Evolutionary conservation across 2,113 vertebrate genomes (phyloP), one percentile per base, ranked within the genome.

Genomic region (Callaeas wilsoni): DNA sequence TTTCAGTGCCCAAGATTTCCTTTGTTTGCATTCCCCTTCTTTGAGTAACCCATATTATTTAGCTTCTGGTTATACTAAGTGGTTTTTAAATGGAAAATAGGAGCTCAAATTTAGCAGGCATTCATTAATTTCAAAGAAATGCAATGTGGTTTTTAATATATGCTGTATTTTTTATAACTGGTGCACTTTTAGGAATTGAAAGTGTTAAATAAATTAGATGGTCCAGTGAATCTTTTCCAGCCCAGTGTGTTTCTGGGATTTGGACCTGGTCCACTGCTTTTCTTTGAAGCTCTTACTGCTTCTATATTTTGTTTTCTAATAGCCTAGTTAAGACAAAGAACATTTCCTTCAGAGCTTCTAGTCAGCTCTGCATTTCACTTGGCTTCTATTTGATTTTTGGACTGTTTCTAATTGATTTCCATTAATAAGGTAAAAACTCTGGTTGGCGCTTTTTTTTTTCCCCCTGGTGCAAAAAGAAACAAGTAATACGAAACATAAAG

Each of bases 281-380:
- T 91, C 92, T 98, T 97, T 97, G 97, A 98, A 97, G 94, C 90
- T 87, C 79, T 96, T 96, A 81, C 87, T 89, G 77, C 85, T 96
- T 97, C 90, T 96, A 52, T 96, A 97, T 96, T 97, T 97, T 94
- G 87, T 92, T 96, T 92, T 97, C 67, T 95, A 96, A 95, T 90
- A 97, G 93, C 84, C 68, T 93, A 81, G 90, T 97, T 94, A 97
- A 98, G 69, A 96, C 85, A 96, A 97, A 97, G 91, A 95, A 96
- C 87, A 93, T 96, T 98, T 97, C 90, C 89, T 94, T 95, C 79
- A 90, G 83, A 93, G 67, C 47, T 63, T 93, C 86, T 89, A 73
- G 91, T 94, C 83, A 93, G 56, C 86, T 89, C 70, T 92, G 76
- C 77, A 56, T 91, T 79, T 82, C 41, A 52, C 85, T 97, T 96